Evolutionary conservation across 2,113 vertebrate genomes (phyloP).

Genomic region (Camelus bactrianus): DNA sequence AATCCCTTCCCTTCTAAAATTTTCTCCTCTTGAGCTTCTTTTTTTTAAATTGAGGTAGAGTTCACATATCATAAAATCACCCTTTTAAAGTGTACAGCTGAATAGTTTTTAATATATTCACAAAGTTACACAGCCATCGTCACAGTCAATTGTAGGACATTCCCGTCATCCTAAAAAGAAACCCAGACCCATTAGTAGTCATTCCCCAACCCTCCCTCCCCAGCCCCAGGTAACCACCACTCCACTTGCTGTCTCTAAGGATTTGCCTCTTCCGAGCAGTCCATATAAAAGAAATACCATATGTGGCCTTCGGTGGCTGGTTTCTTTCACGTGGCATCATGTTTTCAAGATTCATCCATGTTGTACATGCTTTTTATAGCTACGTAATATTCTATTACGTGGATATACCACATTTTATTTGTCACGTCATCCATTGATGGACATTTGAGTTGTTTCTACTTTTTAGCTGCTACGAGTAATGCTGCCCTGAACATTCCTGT

Average conservation of each 20-base stretch:
- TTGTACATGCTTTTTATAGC: neutral
- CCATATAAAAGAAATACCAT: neutral
- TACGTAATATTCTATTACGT: neutral
- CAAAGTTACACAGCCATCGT: neutral
- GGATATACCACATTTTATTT: neutral
- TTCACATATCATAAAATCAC: neutral
- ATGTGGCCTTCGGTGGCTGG: neutral
- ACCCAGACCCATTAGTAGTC: neutral
- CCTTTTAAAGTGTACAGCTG: neutral
- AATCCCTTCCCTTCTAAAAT: neutral
- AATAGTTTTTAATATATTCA: neutral
- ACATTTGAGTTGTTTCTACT: neutral
- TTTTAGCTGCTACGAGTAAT: neutral
- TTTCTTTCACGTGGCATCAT: neutral
- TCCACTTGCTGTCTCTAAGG: neutral
- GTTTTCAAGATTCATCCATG: neutral
- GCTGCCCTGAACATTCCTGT: neutral
- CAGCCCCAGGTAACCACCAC: neutral
- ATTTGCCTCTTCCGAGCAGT: neutral
- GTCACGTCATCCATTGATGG: neutral
- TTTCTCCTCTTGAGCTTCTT: neutral
- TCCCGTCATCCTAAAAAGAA: conserved; percentile 18
- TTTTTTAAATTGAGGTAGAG: neutral
- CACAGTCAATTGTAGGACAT: neutral
- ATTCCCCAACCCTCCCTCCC: neutral